These are phyloP conservation scores for Unio delphinus DNA, from an alignment of 2,888 invertebrate species.

Conservation along the genomic window DNA sequence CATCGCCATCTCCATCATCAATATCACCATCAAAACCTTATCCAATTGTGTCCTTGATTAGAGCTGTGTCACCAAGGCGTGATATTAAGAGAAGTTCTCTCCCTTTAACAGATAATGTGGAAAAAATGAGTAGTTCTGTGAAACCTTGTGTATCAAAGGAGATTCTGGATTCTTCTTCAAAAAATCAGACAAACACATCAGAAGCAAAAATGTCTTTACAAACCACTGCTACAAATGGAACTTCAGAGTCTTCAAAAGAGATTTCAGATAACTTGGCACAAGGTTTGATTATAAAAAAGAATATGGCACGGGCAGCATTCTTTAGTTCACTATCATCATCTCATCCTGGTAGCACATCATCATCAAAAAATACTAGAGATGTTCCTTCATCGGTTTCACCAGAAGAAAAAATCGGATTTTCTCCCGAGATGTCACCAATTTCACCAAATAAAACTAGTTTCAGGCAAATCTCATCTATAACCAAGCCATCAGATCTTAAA, in stretches of 20 bases:
- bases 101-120: no score
- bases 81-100: background rate
- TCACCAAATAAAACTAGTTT: conserved; percentile 6
- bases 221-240: conserved; percentile 9
- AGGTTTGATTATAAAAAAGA: conserved; percentile 35
- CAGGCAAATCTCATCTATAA: conserved; percentile 8
- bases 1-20: conserved; percentile 19
- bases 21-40: conserved; percentile 33
- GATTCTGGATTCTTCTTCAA: no score
- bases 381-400: conserved; percentile 27
- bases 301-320: conserved; percentile 52
- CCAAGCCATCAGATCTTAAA: conserved; percentile 31
- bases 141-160: no score
- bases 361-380: conserved; percentile 25
- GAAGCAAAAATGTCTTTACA: conserved; percentile 5
- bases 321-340: conserved; percentile 57
- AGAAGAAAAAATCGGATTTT: conserved; percentile 17
- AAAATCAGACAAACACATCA: no score
- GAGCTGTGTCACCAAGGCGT: conserved; percentile 16
- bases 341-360: conserved; percentile 40
- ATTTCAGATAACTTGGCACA: conserved; percentile 12
- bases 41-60: conserved; percentile 33
- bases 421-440: conserved; percentile 3
- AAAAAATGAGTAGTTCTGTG: no score
- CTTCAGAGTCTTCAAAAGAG: conserved; percentile 4